Evolutionary conservation across 2,888 invertebrate species (phyloP), one percentile per base, ranked within the genome.

Genomic region (Drosophila niveifrons): DNA sequence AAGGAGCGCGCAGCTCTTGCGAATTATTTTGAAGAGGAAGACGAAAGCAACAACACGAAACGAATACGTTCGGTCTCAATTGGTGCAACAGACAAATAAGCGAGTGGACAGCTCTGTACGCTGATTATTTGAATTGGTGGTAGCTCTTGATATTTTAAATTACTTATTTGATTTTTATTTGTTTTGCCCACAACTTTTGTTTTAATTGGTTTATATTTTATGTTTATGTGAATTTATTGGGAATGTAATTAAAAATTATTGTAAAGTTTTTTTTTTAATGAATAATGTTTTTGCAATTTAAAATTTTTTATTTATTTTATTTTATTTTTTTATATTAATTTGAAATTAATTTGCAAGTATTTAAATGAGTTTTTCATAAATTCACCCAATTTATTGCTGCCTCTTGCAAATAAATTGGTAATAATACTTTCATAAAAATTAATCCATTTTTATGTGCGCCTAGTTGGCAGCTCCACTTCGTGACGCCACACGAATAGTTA

Each of bases 1-100:
- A 78, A 80, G 82, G 75, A 75, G 78, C 82, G 80, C 82, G 82
- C 80, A 65, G 89, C 80, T 78, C 81, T 80, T 71, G 83, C 82
- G 75, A 82, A 85, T 85, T 82, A 74, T 65, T 72, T 64, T 57
- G 69, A 82, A 78, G 84, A 82, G 77, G 83, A 77, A 82, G 75
- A 80, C 48, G 78, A 36, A 53, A 55, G 51, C 75, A 78, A 85
- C 80, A 88, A 86, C 83, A 85, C 46, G 59, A 55, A 63, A 55
- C 52, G 34, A 58, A 72, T 61, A 48, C 64, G 41, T 57, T 23
- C 23, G 65, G 73, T 50, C n/a, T 58, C 65, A 75, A 46, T 43
- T 46, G n/a, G 61, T 9, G 9, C 23, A 1, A 41, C 34, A 23
- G 1, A 13, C 1, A 23, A n/a, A 6, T n/a, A 2, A 6, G 0